These are phyloP conservation scores for Pipistrellus kuhlii DNA, from an alignment of 2,797 vertebrate species.

Conservation along the genomic window DNA sequence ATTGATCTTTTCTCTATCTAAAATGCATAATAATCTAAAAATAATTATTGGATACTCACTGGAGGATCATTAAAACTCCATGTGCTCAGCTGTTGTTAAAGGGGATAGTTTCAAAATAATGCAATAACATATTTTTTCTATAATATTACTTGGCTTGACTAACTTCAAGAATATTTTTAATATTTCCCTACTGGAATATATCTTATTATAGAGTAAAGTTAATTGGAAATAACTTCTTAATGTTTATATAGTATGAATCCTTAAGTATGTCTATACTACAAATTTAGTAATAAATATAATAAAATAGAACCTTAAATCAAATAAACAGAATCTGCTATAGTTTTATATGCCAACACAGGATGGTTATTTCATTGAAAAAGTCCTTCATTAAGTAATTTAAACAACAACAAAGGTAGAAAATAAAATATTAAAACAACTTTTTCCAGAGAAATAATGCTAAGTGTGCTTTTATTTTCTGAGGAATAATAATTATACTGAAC, in stretches of 20 bases:
- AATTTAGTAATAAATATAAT: constrained; percentile 20
- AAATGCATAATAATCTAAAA: constrained; percentile 21
- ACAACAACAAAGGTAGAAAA: not conserved
- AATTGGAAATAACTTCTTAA: not conserved
- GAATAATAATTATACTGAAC: constrained; percentile 13
- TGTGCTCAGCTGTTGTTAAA: not conserved
- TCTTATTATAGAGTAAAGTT: not conserved
- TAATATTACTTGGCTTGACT: not conserved
- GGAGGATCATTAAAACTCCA: not conserved
- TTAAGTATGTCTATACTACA: not conserved
- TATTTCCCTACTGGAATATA: constrained; percentile 1
- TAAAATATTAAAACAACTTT: not conserved
- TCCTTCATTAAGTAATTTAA: constrained; percentile 18
- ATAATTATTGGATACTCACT: not conserved
- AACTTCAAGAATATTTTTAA: constrained; percentile 27
- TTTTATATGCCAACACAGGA: not conserved
- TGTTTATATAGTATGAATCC: not conserved
- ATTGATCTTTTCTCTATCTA: not conserved
- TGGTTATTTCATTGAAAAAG: not conserved
- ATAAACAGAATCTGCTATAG: not conserved
- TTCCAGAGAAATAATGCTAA: not conserved
- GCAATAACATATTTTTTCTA: not conserved
- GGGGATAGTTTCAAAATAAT: not conserved
- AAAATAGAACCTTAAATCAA: not conserved
- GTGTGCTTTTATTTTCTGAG: constrained; percentile 25